A percentile compares a stretch with the other conserved stretches of the same genome.
These are phyloP conservation scores for Cyclina sinensis DNA, from an alignment of 1,140 invertebrate genomes.

Conservation along the genomic window DNA sequence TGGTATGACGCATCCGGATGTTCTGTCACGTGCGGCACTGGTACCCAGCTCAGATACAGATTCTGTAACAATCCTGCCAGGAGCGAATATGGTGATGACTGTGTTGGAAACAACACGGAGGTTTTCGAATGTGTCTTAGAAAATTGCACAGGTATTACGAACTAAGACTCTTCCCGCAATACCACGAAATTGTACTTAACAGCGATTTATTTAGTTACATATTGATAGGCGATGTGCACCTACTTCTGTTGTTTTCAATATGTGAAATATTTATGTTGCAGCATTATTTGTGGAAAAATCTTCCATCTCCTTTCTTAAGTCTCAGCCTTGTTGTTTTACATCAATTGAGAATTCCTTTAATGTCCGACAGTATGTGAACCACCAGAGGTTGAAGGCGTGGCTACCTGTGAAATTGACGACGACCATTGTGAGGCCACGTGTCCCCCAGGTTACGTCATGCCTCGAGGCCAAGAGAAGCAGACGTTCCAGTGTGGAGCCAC, in stretches of 20 bases:
- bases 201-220: too few species aligned
- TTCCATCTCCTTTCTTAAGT: too few species aligned
- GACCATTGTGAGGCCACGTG: slow-evolving; percentile 26
- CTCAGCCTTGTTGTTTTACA: too few species aligned
- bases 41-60: slow-evolving; percentile 5
- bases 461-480: slow-evolving; percentile 40
- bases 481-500: slow-evolving; percentile 33
- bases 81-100: slow-evolving; percentile 50
- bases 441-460: slow-evolving; percentile 58
- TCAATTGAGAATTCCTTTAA: too few species aligned
- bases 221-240: too few species aligned
- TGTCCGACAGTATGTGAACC: slow-evolving; percentile 29
- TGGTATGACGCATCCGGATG: slow-evolving; percentile 19
- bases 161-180: too few species aligned
- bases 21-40: slow-evolving; percentile 52
- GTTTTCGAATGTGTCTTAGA: slow-evolving; percentile 19
- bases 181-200: too few species aligned
- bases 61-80: slow-evolving; percentile 52
- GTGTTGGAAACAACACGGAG: slow-evolving; percentile 52
- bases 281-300: too few species aligned
- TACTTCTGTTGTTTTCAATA: too few species aligned
- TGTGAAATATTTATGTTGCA: too few species aligned
- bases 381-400: neutral
- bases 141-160: slow-evolving; percentile 36
- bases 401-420: neutral